A percentile compares a stretch with the other conserved stretches of the same genome.
Evolutionary conservation across 2,797 vertebrate species (phyloP).

Genomic region (Momotus momota): DNA sequence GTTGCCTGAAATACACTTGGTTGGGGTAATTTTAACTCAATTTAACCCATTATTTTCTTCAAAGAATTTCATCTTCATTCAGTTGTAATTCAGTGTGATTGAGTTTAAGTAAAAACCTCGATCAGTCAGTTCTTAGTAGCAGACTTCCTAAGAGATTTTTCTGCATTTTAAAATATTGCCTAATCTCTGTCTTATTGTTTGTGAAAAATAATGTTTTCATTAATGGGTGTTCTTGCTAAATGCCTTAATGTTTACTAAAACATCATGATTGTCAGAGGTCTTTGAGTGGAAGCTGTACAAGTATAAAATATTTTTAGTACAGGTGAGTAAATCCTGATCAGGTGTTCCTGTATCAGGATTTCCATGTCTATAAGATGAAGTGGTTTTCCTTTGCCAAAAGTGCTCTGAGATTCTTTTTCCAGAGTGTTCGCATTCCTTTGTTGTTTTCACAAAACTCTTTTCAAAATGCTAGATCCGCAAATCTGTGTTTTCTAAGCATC

Average conservation of each 20-base stretch:
- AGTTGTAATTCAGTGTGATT: not conserved
- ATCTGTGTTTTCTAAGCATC: conserved; percentile 3
- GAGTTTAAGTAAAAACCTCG: not conserved
- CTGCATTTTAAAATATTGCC: not conserved
- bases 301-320: not conserved
- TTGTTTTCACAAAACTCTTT: not conserved
- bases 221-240: not conserved
- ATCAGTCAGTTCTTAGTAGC: not conserved
- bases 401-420: not conserved
- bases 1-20: not conserved
- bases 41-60: not conserved
- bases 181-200: not conserved
- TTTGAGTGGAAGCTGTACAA: not conserved
- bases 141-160: not conserved
- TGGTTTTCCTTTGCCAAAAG: not conserved
- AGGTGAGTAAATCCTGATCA: not conserved
- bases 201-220: not conserved
- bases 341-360: not conserved
- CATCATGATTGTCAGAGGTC: not conserved
- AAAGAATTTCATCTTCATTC: not conserved
- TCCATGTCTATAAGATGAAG: not conserved
- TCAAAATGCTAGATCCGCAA: not conserved
- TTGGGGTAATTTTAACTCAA: not conserved
- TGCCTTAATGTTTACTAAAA: not conserved
- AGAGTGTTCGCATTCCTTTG: not conserved